These are phyloP conservation scores for Cynopterus brachyotis DNA, from an alignment of 2,113 vertebrate species.

Conservation along the genomic window DNA sequence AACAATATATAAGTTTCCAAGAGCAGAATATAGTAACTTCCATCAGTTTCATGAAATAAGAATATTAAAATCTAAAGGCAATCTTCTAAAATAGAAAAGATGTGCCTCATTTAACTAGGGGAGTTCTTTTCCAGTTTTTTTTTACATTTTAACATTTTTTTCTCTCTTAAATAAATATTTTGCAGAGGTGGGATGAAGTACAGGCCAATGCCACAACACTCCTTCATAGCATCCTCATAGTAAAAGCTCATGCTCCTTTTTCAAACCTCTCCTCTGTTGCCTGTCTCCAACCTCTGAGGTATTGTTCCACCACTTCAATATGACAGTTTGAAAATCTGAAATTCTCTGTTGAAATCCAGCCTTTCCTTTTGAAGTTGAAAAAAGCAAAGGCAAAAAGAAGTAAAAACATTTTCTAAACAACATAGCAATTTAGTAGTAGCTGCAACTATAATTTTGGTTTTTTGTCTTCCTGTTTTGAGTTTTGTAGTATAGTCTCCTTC, in stretches of 20 bases:
- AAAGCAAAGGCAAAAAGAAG: slow-evolving; percentile 15
- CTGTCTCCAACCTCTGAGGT: not conserved
- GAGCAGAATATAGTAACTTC: not conserved
- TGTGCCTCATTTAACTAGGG: not conserved
- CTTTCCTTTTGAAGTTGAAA: not conserved
- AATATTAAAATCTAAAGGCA: not conserved
- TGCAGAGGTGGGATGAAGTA: not conserved
- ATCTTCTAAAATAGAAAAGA: not conserved
- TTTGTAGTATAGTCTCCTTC: not conserved
- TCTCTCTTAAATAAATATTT: not conserved
- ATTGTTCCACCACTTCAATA: not conserved
- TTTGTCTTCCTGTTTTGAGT: slow-evolving; percentile 25
- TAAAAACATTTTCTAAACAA: slow-evolving; percentile 37
- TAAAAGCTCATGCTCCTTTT: not conserved
- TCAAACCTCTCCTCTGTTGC: not conserved
- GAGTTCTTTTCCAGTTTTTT: not conserved
- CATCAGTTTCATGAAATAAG: not conserved
- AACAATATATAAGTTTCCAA: not conserved
- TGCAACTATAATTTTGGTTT: slow-evolving; percentile 53
- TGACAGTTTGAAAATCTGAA: not conserved
- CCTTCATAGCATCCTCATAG: not conserved
- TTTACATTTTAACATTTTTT: not conserved
- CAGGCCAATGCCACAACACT: not conserved
- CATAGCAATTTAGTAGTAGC: slow-evolving; percentile 12
- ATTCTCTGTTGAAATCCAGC: not conserved